These are phyloP conservation scores for Resseliella maxima DNA, from an alignment of 2,888 invertebrate species.

Conservation along the genomic window DNA sequence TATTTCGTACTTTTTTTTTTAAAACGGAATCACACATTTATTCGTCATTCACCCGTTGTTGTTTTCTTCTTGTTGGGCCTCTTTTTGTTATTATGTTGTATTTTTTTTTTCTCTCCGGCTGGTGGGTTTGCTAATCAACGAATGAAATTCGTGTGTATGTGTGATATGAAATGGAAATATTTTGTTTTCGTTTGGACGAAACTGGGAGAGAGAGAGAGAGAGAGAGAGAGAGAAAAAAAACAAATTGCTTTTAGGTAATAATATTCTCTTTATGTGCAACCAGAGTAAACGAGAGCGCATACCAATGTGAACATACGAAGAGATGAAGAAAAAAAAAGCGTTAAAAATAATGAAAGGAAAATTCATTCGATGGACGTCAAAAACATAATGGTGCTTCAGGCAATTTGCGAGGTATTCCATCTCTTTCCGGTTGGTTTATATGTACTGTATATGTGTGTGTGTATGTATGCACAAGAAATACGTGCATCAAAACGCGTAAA, in stretches of 20 bases:
- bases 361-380: constrained; percentile 37
- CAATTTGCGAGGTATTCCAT: not conserved
- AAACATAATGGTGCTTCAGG: constrained; percentile 31
- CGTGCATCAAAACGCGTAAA: not conserved
- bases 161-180: constrained; percentile 40
- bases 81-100: not conserved
- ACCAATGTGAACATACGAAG: not conserved
- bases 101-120: not conserved
- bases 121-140: constrained; percentile 32
- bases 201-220: not conserved
- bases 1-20: not conserved
- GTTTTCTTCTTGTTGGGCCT: not conserved
- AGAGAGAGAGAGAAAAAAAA: not conserved
- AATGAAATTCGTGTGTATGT: constrained; percentile 20
- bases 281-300: not conserved
- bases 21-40: not conserved
- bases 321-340: not conserved
- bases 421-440: not conserved
- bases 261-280: not conserved
- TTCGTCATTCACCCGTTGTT: not conserved
- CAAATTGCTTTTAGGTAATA: constrained; percentile 27
- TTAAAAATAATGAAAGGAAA: constrained; percentile 17
- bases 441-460: no score
- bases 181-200: no score
- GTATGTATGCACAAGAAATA: not conserved